Evolutionary conservation across 2,113 vertebrate genomes (phyloP), one percentile per base, ranked within the genome.

Genomic region (Oxyruncus cristatus): DNA sequence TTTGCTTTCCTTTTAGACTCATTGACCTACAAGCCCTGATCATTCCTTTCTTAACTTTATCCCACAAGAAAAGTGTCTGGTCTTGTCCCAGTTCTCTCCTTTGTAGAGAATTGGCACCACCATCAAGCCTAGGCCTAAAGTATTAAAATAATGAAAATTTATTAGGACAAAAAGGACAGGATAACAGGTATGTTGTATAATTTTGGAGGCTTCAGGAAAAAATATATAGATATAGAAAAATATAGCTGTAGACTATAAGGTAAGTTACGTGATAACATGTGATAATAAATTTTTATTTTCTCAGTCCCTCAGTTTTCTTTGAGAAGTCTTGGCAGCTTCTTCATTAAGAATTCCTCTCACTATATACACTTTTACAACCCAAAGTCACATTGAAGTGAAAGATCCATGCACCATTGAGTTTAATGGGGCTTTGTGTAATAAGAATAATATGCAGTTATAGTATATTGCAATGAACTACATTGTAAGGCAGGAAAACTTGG

Each of bases 341-440:
- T 97, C 66, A 96, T 97, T 97, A 95, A 93, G 41, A 81, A 97
- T 96, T 98, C 88, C 72, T 78, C 90, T 97, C 88, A 95, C 88
- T 94, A 14, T 92, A 92, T 80, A 93, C 68, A 93, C 84, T 97
- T 98, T 98, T 97, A 97, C 92, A 94, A 92, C 79, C 94, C 96
- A 98, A 98, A 98, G 97, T 98, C 96, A 98, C 96, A 97, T 96
- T 97, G 95, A 97, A 97, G 88, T 87, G 89, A 96, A 93, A 90
- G 92, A 97, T 96, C 95, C 94, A 97, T 83, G 97, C 95, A 96
- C 88, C 95, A 93, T 58, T 97, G 95, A 94, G 65, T 97, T 98
- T 96, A 97, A 97, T 95, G 87, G 5, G 67, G 91, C 93, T 97
- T 96, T 81, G 77, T 82, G 94, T 85, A 96, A 95, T 84, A 96